Percentiles rank a stretch among this genome's conserved stretches.
These are phyloP conservation scores for Drosophila anceps DNA, from an alignment of 2,888 invertebrate genomes.

Conservation along the genomic window DNA sequence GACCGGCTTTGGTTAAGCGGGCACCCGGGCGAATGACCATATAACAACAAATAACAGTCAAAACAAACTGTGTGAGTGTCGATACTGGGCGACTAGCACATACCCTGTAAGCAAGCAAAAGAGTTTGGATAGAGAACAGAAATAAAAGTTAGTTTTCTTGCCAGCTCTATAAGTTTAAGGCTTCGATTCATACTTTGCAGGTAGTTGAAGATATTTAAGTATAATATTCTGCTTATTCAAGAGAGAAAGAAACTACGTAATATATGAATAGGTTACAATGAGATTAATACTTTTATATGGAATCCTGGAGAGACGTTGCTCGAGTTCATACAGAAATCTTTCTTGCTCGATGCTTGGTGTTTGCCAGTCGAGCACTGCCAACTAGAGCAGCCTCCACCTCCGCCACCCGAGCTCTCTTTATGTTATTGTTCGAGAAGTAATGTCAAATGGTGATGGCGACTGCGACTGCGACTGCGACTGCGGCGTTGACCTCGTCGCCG, in stretches of 20 bases:
- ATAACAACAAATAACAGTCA: conserved; percentile 68
- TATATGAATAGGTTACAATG: too few relatives aligned
- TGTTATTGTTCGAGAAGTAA: conserved; percentile 16
- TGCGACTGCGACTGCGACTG: conserved; percentile 9
- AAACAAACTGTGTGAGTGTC: neutral
- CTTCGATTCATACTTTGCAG: too few relatives aligned
- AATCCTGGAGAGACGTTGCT: too few relatives aligned
- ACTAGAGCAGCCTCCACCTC: neutral
- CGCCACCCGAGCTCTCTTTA: neutral
- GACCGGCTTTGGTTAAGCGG: conserved; percentile 18
- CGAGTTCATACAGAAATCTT: neutral
- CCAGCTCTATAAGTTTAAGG: too few relatives aligned
- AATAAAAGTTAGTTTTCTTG: too few relatives aligned
- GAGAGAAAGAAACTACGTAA: too few relatives aligned
- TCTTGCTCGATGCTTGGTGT: neutral
- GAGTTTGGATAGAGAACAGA: neutral
- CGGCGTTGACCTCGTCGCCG: conserved; percentile 19
- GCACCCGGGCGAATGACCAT: conserved; percentile 57
- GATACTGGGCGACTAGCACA: neutral
- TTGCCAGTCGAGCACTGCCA: neutral
- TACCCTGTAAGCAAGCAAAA: neutral
- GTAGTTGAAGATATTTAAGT: too few relatives aligned
- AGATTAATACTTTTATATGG: too few relatives aligned
- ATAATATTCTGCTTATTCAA: too few relatives aligned
- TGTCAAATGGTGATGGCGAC: conserved; percentile 34